Base-by-base conservation (phyloP, 2,797 vertebrate genomes). In the Arctocebus calabarensis region DNA sequence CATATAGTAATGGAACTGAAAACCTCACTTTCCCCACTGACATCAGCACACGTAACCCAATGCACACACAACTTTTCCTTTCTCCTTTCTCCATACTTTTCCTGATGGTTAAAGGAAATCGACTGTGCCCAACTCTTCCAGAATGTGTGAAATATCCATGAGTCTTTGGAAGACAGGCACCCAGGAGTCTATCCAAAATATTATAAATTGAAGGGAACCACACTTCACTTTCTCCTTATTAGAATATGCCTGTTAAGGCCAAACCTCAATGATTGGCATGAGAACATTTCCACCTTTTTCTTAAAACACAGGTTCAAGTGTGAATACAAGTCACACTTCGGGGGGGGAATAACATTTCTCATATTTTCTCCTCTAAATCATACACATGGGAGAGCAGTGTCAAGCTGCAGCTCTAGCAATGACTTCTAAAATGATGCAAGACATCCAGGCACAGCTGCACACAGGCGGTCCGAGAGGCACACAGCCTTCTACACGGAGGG, bases 21-120 rank as follows among this genome's bases (percentile, higher is more conserved):
- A 87, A 74, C 43, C 77, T 94, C 95, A 88, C 94, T 83, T 90
- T 10, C 45, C 61, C 84, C 96, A 89, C 71, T 95, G 94, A 94
- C 89, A 84, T 93, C 88, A 93, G 32, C 45, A 85, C 93, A 64
- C 52, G 66, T 13, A 94, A 87, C 94, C 45, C 37, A 34, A 25
- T 6, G 16, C 75, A 71, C 77, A 81, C n/a, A 89, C 29, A 94
- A 57, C 23, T 25, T 82, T 61, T 34, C 77, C 34, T n/a, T 23
- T 52, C 37, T 40, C 43, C 64, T 70, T 64, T 83, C 55, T 32
- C 77, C 32, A 45, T 32, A 27, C 3, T 37, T 79, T 37, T 32
- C 83, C 85, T 73, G 43, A 48, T 12, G 62, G 74, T 25, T 90
- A 62, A 70, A 91, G 87, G n/a, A 57, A 95, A 94, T 71, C 34